Evolutionary conservation across 2,888 invertebrate genomes (phyloP), one percentile per base, ranked within the genome.

Genomic region (Melieria picta): DNA sequence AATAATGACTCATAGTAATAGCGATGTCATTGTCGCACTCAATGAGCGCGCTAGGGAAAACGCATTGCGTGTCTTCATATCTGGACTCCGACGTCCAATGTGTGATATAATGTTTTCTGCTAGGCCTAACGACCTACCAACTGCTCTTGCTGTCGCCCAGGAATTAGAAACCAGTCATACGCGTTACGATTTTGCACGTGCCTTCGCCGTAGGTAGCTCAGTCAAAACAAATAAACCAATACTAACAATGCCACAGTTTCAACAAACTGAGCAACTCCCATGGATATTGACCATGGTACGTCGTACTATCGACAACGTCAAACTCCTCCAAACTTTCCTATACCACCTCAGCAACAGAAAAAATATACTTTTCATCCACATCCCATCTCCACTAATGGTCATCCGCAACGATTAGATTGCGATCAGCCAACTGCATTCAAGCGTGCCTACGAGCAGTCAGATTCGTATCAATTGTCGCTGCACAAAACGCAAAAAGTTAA

Each of bases 101-200:
- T 64, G 73, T 47, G 71, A 76, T 50, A 72, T 72, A 48, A 66
- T 74, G 7, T 76, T 76, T 11, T 74, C 71, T 7, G 65, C 73
- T 16, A 67, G 69, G 64, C 75, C 74, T n/a, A 45, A 55, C 13
- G 74, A 73, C 70, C 46, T 74, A 9, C 69, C 71, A 63, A 72
- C 69, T n/a, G 72, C 76, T 50, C 56, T 30, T 5, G 69, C 69
- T 45, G 55, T 55, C n/a, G 56, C 67, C 7, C 67, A 58, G 57
- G 56, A 69, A 43, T 42, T 63, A 5, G 47, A 69, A 30, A 63
- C 64, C 10, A 63, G 48, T 69, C 69, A 69, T 64, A 58, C 13
- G 55, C 69, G 69, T 45, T 46, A 69, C n/a, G 63, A 69, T 10
- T 69, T 69, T 47, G 62, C 69, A 48, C 52, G 55, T n/a, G 47